Conservation (phyloP, 2,888 invertebrate species). For the Plebejus argus region DNA sequence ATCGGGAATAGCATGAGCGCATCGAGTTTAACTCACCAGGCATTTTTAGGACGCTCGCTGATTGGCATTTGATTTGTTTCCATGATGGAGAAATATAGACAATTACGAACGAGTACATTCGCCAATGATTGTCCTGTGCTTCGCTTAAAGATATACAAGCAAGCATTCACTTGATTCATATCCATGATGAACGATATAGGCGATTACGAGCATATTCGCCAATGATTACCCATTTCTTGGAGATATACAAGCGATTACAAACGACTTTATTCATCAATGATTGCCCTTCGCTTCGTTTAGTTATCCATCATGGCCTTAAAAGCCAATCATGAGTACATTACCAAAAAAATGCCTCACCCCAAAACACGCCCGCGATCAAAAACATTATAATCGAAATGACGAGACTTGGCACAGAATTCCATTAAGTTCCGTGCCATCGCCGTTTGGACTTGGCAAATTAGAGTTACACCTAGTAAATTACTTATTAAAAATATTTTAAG, state of each 20-base stretch:
- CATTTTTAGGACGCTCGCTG: not conserved
- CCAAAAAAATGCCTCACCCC: not conserved
- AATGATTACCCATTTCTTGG: too few species aligned
- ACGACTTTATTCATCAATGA: not conserved
- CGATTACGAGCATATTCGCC: too few species aligned
- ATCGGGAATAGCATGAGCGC: constrained; percentile 46
- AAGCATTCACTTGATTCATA: not conserved
- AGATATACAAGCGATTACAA: too few species aligned
- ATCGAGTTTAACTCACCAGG: constrained; percentile 21
- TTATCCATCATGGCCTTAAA: not conserved
- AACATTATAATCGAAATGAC: not conserved
- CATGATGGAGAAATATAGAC: not conserved
- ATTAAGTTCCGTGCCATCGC: not conserved
- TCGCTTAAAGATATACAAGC: too few species aligned
- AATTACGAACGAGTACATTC: too few species aligned
- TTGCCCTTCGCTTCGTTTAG: not conserved
- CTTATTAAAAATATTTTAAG: constrained; percentile 30
- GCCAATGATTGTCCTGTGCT: too few species aligned
- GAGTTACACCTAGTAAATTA: constrained; percentile 27
- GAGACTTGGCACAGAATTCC: not conserved
- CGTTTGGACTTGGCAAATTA: constrained; percentile 13
- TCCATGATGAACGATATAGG: too few species aligned
- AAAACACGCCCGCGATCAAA: constrained; percentile 15
- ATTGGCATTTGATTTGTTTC: not conserved
- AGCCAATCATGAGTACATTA: not conserved